These are phyloP conservation scores for Tetramorium alpestre DNA, from an alignment of 1,140 invertebrate species.

Conservation along the genomic window DNA sequence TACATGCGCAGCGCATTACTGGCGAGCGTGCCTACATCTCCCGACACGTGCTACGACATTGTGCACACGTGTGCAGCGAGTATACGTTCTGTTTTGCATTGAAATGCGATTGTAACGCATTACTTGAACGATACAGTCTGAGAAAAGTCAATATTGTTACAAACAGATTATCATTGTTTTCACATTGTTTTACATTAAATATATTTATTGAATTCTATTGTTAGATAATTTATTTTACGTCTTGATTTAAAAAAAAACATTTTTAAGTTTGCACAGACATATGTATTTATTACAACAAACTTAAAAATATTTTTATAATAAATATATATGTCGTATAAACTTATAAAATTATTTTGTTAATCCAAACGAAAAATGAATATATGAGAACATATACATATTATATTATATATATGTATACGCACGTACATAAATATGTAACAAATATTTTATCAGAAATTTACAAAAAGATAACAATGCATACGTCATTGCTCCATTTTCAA, in stretches of 20 bases:
- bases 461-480: neutral
- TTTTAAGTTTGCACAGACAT: neutral
- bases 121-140: neutral
- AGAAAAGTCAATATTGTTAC: conserved; percentile 35
- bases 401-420: no score
- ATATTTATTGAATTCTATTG: neutral
- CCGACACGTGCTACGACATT: conserved; percentile 41
- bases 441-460: neutral
- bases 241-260: neutral
- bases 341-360: neutral
- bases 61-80: conserved; percentile 23
- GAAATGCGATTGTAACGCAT: conserved; percentile 13
- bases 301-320: neutral
- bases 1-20: conserved; percentile 26
- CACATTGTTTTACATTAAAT: neutral
- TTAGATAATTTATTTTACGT: neutral
- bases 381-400: no score
- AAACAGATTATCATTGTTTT: neutral
- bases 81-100: conserved; percentile 34
- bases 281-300: neutral
- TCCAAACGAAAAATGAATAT: neutral
- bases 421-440: neutral
- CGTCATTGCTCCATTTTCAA: neutral
- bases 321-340: neutral
- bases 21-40: conserved; percentile 4